phyloP scores from a whole-genome alignment of 2,113 vertebrate genomes.

The Aptenodytes forsteri region DNA sequence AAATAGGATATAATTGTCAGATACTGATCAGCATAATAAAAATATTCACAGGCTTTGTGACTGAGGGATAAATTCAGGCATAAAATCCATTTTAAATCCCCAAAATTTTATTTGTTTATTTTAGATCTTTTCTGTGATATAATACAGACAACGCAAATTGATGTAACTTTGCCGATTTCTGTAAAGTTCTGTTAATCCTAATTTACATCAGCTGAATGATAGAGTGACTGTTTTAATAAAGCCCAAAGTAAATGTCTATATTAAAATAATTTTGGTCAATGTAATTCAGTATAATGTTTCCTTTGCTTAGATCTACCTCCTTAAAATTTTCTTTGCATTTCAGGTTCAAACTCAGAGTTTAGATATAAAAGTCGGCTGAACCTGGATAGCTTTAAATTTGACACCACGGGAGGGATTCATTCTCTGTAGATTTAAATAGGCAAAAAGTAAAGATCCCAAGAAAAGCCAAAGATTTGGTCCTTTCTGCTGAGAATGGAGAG shows the following conservation, averaged over 20 bases:
- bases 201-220: background rate
- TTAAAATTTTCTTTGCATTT: background rate
- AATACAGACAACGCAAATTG: background rate
- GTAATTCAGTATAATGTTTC: background rate
- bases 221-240: background rate
- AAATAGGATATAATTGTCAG: conserved; percentile 1
- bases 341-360: background rate
- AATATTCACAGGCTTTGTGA: background rate
- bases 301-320: background rate
- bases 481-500: background rate
- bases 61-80: background rate
- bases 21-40: background rate
- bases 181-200: background rate
- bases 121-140: background rate
- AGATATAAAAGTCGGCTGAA: background rate
- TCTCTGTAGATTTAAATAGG: background rate
- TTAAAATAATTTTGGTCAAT: background rate
- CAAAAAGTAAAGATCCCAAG: background rate
- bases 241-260: background rate
- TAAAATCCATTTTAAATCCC: background rate
- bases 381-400: background rate
- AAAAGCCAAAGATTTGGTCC: background rate
- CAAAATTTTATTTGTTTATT: background rate
- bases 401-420: background rate
- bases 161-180: background rate